Base-by-base conservation (phyloP, 2,113 vertebrate species). In the Octodon degus region DNA sequence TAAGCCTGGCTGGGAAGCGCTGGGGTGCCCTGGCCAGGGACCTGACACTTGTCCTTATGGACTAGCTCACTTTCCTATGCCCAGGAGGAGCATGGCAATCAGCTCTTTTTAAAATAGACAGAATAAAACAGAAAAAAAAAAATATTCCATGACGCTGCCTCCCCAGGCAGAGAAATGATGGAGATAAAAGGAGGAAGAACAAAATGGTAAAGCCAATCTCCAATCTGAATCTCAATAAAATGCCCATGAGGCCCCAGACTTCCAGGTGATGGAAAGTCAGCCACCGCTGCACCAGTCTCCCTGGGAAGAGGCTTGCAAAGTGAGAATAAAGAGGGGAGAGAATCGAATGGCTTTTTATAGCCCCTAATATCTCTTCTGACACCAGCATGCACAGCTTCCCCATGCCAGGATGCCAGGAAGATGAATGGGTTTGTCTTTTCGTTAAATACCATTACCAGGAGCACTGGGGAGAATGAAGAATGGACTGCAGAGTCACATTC, bases 321-420 rank as follows among this genome's bases (percentile, higher is more conserved):
- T 95, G 95, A 98, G 93, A 72, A 63, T 2, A 11, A 90, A 94
- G 93, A 97, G 92, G 91, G 97, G 96, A 96, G 93, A 94, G 95
- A 96, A 97, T 91, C 47, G 82, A 97, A 97, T 95, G 95, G 96
- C 96, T 98, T 98, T 97, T 98, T 98, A 98, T 97, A 98, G 98
- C 47, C 37, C 95, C 95, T 98, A 98, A 98, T 98, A 98, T 98
- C 98, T 98, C 97, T 98, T 98, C 97, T 98, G 98, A 98, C 98
- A 98, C 98, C 92, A 98, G 96, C 86, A 95, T 95, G 95, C 98
- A 96, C 86, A 96, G 98, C 97, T 97, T 98, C 97, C 95, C 97
- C 84, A 93, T 96, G 95, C 97, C 95, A 96, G 96, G 95, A 98
- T 50, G 60, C 96, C 70, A 76, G 70, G 76, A 98, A 98, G 98